Conservation (phyloP, 2,113 vertebrate species). For the Passer domesticus region DNA sequence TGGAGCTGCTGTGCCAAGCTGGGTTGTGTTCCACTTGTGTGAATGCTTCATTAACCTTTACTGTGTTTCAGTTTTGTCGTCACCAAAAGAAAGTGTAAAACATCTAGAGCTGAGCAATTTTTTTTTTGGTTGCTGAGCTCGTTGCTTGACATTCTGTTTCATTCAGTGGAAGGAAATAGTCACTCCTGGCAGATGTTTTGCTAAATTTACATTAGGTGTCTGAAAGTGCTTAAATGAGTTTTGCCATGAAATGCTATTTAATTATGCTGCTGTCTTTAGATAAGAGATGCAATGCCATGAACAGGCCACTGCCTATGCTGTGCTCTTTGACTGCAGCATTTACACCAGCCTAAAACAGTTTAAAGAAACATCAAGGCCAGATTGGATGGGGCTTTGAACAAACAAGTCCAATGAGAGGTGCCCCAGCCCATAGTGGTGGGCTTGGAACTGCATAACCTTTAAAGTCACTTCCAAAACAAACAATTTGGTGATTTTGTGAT, state of each 20-base stretch:
- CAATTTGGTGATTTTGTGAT: not conserved
- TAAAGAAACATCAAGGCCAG: not conserved
- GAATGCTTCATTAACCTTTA: not conserved
- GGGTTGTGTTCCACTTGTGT: not conserved
- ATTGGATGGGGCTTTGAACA: not conserved
- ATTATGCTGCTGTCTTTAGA: not conserved
- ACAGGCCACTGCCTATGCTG: not conserved
- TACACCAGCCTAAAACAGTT: not conserved
- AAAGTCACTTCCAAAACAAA: not conserved
- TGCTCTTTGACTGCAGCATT: not conserved
- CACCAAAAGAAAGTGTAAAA: not conserved
- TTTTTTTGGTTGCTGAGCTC: not conserved
- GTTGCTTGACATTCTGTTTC: not conserved
- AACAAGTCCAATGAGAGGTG: not conserved
- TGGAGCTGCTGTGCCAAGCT: not conserved
- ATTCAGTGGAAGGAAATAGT: not conserved
- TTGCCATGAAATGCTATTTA: not conserved
- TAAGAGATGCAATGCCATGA: not conserved
- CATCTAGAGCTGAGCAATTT: not conserved
- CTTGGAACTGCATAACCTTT: not conserved
- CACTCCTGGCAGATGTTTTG: not conserved
- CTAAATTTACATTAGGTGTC: not conserved
- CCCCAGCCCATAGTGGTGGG: too few relatives aligned
- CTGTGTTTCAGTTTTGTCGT: not conserved
- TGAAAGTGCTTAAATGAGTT: not conserved